Evolutionary conservation across 2,797 vertebrate genomes (phyloP).

Genomic region (Chelidonichthys spinosus): DNA sequence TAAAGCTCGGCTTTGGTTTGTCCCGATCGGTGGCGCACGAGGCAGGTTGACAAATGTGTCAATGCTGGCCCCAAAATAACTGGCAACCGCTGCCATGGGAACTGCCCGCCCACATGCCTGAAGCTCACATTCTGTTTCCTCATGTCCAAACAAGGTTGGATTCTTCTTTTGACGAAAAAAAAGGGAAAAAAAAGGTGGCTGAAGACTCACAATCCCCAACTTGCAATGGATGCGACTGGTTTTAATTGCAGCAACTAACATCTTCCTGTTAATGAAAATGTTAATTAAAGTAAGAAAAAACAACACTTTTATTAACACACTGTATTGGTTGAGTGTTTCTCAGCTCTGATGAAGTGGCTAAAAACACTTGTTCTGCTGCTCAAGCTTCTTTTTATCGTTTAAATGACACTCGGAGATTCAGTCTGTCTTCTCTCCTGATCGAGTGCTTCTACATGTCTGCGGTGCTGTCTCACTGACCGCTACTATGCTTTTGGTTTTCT

Average conservation of each 20-base stretch:
- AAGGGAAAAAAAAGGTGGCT: neutral
- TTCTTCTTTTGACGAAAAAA: neutral
- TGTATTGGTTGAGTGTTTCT: neutral
- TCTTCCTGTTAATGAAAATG: neutral
- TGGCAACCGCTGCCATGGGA: neutral
- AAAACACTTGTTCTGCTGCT: conserved; percentile 14
- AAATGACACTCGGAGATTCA: conserved; percentile 4
- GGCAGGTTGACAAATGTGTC: neutral
- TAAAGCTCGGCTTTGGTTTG: neutral
- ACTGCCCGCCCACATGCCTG: neutral
- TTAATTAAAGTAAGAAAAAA: neutral
- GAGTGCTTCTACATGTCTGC: neutral
- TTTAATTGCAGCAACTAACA: conserved; percentile 3
- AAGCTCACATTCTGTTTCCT: neutral
- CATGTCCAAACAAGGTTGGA: neutral
- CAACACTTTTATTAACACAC: neutral
- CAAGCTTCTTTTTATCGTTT: conserved; percentile 23
- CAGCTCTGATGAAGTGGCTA: conserved; percentile 18
- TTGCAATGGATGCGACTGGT: neutral
- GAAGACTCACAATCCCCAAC: neutral
- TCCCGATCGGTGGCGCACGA: neutral
- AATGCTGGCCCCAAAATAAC: conserved; percentile 2
- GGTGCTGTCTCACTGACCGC: conserved; percentile 9
- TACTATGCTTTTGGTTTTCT: too few relatives aligned
- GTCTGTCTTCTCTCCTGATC: neutral